Evolutionary conservation across 2,888 invertebrate genomes (phyloP).

Genomic region (Cactoblastis cactorum): DNA sequence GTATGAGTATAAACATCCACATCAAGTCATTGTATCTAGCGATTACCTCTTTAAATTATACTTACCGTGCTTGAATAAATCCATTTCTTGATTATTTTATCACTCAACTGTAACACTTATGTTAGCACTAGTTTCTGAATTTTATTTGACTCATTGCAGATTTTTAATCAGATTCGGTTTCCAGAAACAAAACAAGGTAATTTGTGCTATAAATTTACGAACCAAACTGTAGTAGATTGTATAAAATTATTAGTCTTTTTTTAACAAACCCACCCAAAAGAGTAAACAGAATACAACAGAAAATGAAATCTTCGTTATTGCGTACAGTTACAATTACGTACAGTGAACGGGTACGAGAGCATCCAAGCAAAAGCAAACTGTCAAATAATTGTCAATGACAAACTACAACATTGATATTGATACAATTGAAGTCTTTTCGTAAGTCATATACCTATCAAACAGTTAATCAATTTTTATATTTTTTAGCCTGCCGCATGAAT

Average conservation of each 20-base stretch:
- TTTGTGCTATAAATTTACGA: not conserved
- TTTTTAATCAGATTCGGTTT: not conserved
- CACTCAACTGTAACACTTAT: conserved; percentile 9
- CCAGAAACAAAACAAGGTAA: not conserved
- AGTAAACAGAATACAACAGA: no score
- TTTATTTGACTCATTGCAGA: not conserved
- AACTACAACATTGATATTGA: no score
- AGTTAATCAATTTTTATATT: no score
- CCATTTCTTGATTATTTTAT: conserved; percentile 32
- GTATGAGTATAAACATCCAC: not conserved
- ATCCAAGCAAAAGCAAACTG: no score
- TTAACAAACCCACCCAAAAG: no score
- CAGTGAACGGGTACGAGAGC: no score
- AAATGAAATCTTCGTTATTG: no score
- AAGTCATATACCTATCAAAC: no score
- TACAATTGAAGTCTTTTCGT: no score
- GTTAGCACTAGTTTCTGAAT: not conserved
- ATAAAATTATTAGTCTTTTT: not conserved
- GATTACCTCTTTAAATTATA: conserved; percentile 12
- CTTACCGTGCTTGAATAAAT: conserved; percentile 54
- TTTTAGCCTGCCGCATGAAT: no score
- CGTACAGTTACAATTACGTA: not conserved
- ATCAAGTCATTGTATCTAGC: not conserved
- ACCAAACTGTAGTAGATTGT: no score
- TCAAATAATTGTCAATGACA: no score